These are phyloP conservation scores for Sphecodes monilicornis DNA, from an alignment of 2,888 invertebrate species.

Conservation along the genomic window DNA sequence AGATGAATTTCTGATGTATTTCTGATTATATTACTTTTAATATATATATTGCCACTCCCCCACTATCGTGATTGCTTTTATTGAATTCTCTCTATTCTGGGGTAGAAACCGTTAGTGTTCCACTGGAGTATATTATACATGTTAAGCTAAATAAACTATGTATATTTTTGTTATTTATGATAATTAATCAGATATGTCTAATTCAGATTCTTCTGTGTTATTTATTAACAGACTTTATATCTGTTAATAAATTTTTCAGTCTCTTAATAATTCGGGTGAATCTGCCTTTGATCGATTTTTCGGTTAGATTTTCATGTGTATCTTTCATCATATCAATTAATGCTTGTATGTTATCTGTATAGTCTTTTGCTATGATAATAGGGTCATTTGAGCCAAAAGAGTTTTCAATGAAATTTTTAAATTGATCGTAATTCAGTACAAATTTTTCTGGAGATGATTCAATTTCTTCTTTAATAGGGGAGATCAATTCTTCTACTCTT, in stretches of 20 bases:
- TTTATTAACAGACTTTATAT: neutral
- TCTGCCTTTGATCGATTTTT: no score
- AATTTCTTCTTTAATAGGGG: neutral
- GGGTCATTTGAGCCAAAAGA: neutral
- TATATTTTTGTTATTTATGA: neutral
- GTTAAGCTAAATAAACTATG: no score
- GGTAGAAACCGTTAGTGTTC: neutral
- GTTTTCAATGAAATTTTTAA: neutral
- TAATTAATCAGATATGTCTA: neutral
- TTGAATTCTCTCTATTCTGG: conserved; percentile 5
- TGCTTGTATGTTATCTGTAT: no score
- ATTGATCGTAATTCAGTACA: neutral
- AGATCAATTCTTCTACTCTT: neutral
- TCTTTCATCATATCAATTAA: neutral
- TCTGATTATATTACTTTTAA: neutral
- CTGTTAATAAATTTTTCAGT: neutral
- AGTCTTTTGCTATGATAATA: no score
- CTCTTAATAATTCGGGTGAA: neutral
- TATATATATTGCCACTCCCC: conserved; percentile 2
- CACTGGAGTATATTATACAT: conserved; percentile 9
- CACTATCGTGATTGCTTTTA: neutral
- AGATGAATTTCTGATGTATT: neutral
- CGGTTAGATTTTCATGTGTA: neutral
- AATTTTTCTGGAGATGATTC: neutral
- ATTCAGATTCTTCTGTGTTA: neutral